Conservation (phyloP, 2,797 vertebrate genomes). For the Melanotaenia maccullochi region DNA sequence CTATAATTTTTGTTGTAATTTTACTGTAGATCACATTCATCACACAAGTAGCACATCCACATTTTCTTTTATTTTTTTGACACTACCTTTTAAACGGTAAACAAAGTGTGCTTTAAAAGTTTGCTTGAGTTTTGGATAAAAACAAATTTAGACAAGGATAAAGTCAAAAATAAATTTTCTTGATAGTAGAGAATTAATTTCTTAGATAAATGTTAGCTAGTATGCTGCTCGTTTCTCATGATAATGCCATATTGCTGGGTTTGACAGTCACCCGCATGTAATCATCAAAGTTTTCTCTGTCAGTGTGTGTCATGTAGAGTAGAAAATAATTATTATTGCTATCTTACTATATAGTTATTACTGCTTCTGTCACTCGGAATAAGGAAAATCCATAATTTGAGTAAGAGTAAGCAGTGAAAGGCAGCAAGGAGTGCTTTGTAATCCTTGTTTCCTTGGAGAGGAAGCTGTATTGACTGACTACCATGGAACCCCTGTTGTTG, state of each 20-base stretch:
- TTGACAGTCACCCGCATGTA: slow-evolving; percentile 32
- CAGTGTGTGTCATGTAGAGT: slow-evolving; percentile 28
- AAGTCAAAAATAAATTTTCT: slow-evolving; percentile 2
- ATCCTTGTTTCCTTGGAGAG: slow-evolving; percentile 76
- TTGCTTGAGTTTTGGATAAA: neutral
- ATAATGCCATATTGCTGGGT: slow-evolving; percentile 1
- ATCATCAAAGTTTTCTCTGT: slow-evolving; percentile 34
- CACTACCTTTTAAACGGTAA: no score
- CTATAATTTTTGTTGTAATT: slow-evolving; percentile 20
- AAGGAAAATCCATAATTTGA: slow-evolving; percentile 63
- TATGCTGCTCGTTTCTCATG: neutral
- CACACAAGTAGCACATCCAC: no score
- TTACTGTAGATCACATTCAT: neutral
- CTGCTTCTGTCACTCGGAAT: slow-evolving; percentile 44
- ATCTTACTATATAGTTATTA: neutral
- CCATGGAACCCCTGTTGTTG: slow-evolving; percentile 66
- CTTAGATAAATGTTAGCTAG: neutral
- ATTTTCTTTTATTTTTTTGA: neutral
- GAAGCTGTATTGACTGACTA: slow-evolving; percentile 70
- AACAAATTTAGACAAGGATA: neutral
- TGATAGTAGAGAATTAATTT: slow-evolving; percentile 2
- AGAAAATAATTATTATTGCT: slow-evolving; percentile 1
- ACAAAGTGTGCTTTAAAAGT: no score
- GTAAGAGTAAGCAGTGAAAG: slow-evolving; percentile 67
- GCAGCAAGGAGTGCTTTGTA: slow-evolving; percentile 69